phyloP scores from a whole-genome alignment of 2,113 vertebrate genomes.

The Forbesichthys papilliferus region DNA sequence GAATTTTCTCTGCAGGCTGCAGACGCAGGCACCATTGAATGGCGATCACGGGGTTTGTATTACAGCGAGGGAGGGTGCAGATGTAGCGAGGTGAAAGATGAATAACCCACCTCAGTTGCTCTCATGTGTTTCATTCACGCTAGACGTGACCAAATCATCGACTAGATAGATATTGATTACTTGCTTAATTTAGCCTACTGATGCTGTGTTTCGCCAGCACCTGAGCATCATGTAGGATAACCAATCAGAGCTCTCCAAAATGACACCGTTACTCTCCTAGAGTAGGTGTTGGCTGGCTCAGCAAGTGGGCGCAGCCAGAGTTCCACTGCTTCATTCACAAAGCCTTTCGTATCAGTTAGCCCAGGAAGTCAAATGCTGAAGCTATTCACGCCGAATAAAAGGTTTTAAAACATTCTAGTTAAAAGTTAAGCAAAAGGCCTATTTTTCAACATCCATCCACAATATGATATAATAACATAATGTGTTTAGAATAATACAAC shows the following conservation, averaged over 20 bases:
- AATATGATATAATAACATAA: background rate
- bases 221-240: conserved; percentile 42
- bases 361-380: conserved; percentile 4
- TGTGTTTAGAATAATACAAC: background rate
- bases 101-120: conserved; percentile 46
- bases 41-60: conserved; percentile 76
- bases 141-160: background rate
- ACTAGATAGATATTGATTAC: background rate
- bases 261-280: conserved; percentile 41
- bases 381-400: too few relatives aligned
- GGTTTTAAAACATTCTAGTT: too few relatives aligned
- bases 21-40: conserved; percentile 59
- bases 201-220: conserved; percentile 34
- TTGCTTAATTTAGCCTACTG: conserved; percentile 13
- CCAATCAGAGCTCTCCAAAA: conserved; percentile 38
- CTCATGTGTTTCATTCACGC: conserved; percentile 35
- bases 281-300: conserved; percentile 38
- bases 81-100: conserved; percentile 60
- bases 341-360: conserved; percentile 44
- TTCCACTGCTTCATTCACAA: conserved; percentile 65
- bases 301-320: background rate
- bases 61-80: conserved; percentile 52
- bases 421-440: too few relatives aligned
- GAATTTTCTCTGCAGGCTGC: conserved; percentile 49
- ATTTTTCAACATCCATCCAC: too few relatives aligned